Evolutionary conservation across 2,113 vertebrate genomes (phyloP), one percentile per base, ranked within the genome.

Genomic region (Nestor notabilis): DNA sequence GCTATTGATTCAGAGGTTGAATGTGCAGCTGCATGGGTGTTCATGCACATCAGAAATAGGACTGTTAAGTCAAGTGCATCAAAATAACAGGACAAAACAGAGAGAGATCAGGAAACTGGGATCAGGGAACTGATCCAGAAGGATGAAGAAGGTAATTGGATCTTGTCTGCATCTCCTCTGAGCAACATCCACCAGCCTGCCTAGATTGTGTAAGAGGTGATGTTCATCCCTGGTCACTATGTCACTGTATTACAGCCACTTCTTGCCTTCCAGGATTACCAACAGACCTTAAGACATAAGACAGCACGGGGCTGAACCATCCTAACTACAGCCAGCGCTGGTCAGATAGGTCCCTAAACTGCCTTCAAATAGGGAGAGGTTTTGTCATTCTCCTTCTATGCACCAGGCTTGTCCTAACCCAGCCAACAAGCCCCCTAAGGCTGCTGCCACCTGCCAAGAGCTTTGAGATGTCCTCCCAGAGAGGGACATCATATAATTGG

Each of bases 41-140:
- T 74, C 1, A 0, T 13, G n/a, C 37, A 39, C 0, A 0, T 20
- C 69, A 74, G 84, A 33, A 89, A 50, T 14, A 75, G 52, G 68
- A 31, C 46, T 61, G 37, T 25, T 69, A 78, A 20, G 19, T 33
- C 41, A 66, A 58, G 50, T 61, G 13, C 4, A 3, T 53, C 47
- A 92, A 89, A 95, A 43, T 58, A 85, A 60, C 33, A 63, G 25
- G 65, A 58, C 43, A 63, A 33, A 44, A 47, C 50, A 87, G n/a
- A 58, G 16, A 60, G 4, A 84, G 13, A 20, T 35, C 65, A 66
- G 65, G 50, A 55, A 58, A 64, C 55, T 50, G 13, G 43, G 43
- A 56, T 9, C 70, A 39, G 56, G 33, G 56, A 58, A 58, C 33
- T 13, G 55, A 71, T 53, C 43, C 1, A 3, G 43, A 75, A 92